Evolutionary conservation across 2,113 vertebrate species (phyloP).

Genomic region (Pterocles orientalis): DNA sequence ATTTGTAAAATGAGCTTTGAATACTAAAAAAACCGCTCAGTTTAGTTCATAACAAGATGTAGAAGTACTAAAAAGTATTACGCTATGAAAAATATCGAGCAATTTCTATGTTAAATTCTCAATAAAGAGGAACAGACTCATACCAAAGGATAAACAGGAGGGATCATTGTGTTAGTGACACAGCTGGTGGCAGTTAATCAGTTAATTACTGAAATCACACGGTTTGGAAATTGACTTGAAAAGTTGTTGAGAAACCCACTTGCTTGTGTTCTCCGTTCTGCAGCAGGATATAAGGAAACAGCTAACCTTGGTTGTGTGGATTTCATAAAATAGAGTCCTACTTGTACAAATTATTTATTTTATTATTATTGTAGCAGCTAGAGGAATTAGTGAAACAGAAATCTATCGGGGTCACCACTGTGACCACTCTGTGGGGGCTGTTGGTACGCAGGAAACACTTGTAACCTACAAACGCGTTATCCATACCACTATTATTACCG

Average conservation of each 20-base stretch:
- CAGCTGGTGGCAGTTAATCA: background rate
- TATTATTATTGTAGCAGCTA: background rate
- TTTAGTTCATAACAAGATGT: background rate
- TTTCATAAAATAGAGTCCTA: background rate
- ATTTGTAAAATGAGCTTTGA: background rate
- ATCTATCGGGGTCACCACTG: background rate
- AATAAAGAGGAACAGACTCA: background rate
- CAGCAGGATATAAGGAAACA: background rate
- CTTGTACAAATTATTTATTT: background rate
- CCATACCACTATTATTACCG: background rate
- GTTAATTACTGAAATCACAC: background rate
- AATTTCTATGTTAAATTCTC: background rate
- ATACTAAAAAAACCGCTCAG: background rate
- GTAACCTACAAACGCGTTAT: background rate
- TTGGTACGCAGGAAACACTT: background rate
- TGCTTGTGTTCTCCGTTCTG: background rate
- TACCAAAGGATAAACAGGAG: background rate
- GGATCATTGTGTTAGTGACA: background rate
- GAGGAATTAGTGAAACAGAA: background rate
- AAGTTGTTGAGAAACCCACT: background rate
- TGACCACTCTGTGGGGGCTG: background rate
- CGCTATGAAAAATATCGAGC: background rate
- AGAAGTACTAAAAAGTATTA: background rate
- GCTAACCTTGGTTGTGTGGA: background rate
- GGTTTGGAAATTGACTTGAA: background rate